Conservation (phyloP, 2,113 vertebrate genomes). For the Chloroceryle aenea region DNA sequence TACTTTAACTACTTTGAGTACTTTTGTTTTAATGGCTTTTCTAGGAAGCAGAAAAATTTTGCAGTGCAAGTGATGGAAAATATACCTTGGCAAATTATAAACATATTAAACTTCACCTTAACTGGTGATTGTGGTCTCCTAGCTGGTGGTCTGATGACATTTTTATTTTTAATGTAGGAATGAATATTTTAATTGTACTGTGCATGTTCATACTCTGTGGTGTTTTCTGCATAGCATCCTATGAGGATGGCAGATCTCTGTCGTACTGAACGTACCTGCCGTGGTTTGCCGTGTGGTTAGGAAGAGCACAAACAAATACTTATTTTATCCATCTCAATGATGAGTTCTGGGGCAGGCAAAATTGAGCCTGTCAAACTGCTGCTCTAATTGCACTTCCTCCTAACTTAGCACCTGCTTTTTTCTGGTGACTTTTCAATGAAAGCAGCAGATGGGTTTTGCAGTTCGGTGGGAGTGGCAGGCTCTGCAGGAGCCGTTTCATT, state of each 20-base stretch:
- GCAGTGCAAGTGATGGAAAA: background rate
- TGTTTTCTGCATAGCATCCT: background rate
- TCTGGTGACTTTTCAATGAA: background rate
- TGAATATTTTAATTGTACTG: accelerated
- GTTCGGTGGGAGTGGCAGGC: background rate
- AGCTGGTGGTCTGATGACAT: background rate
- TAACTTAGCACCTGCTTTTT: constrained; percentile 34
- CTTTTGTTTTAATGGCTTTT: background rate
- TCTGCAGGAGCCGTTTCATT: background rate
- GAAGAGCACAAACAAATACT: background rate
- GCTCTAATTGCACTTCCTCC: background rate
- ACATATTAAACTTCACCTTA: background rate
- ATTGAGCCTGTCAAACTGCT: background rate
- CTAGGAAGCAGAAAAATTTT: background rate
- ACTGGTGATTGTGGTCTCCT: background rate
- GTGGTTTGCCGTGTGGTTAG: background rate
- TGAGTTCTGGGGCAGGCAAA: background rate
- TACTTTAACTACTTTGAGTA: background rate
- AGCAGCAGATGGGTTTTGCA: constrained; percentile 48
- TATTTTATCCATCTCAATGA: background rate
- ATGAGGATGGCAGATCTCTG: background rate
- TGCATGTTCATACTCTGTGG: background rate
- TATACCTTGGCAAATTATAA: background rate
- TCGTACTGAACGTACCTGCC: accelerated
- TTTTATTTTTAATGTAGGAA: background rate